Conservation (phyloP, 2,797 vertebrate species). For the Chelon labrosus region DNA sequence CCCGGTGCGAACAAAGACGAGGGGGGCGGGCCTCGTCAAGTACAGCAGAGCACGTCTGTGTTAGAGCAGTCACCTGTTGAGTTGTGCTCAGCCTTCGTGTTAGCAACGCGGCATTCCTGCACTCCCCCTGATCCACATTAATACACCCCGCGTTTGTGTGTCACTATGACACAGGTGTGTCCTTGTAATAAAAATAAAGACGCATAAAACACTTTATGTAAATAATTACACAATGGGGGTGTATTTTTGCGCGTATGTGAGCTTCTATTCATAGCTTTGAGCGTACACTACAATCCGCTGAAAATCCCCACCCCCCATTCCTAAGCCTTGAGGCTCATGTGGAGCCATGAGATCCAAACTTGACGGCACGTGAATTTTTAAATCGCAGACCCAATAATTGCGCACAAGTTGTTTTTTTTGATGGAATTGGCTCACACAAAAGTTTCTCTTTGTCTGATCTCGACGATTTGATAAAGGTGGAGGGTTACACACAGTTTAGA, state of each 20-base stretch:
- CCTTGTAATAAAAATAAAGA: slow-evolving; percentile 8
- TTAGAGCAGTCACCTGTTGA: slow-evolving; percentile 72
- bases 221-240: too few relatives aligned
- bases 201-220: background rate
- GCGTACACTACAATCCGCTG: slow-evolving; percentile 32
- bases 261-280: slow-evolving; percentile 44
- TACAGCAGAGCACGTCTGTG: slow-evolving; percentile 10
- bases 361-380: slow-evolving; percentile 67
- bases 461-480: slow-evolving; percentile 22
- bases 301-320: slow-evolving; percentile 17
- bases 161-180: too few relatives aligned
- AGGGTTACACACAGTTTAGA: background rate
- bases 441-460: slow-evolving; percentile 37
- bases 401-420: slow-evolving; percentile 36
- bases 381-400: slow-evolving; percentile 58
- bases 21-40: background rate
- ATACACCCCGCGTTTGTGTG: slow-evolving; percentile 25
- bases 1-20: slow-evolving; percentile 17
- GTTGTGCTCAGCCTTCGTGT: slow-evolving; percentile 49
- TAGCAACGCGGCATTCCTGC: slow-evolving; percentile 40
- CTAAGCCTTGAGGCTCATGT: slow-evolving; percentile 27
- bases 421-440: slow-evolving; percentile 46
- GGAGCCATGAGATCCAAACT: slow-evolving; percentile 47
- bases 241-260: background rate
- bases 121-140: slow-evolving; percentile 37